Conservation (phyloP, 2,888 invertebrate species). For the Lypha dubia region DNA sequence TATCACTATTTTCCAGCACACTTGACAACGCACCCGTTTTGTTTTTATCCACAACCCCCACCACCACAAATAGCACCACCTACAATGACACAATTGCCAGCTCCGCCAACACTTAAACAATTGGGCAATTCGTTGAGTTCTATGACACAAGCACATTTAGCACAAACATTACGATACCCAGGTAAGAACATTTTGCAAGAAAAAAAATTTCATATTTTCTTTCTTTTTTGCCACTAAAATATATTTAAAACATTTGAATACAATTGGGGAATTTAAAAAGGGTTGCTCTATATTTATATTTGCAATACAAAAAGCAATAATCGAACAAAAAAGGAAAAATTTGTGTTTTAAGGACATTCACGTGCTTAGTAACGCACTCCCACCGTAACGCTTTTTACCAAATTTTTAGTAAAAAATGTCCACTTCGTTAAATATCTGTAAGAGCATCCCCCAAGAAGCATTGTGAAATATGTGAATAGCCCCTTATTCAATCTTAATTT, state of each 20-base stretch:
- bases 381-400: too few species aligned
- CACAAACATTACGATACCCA: conserved; percentile 83
- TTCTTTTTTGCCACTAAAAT: neutral
- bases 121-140: conserved; percentile 76
- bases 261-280: neutral
- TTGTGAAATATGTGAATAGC: too few species aligned
- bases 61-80: conserved; percentile 78
- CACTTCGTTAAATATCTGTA: too few species aligned
- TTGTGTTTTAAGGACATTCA: neutral
- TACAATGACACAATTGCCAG: conserved; percentile 79
- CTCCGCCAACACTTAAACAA: conserved; percentile 82
- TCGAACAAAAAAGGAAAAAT: conserved; percentile 15
- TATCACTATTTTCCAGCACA: conserved; percentile 86
- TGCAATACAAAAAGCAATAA: neutral
- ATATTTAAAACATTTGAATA: too few species aligned
- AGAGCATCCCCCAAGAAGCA: too few species aligned
- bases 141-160: conserved; percentile 82
- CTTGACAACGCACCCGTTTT: conserved; percentile 84
- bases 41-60: conserved; percentile 83
- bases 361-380: too few species aligned
- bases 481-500: too few species aligned
- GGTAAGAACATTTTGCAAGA: conserved; percentile 78
- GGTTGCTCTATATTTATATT: neutral
- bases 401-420: too few species aligned
- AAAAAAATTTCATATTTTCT: neutral